Evolutionary conservation across 2,113 vertebrate species (phyloP).

Genomic region (Andinoacara biseriatus): DNA sequence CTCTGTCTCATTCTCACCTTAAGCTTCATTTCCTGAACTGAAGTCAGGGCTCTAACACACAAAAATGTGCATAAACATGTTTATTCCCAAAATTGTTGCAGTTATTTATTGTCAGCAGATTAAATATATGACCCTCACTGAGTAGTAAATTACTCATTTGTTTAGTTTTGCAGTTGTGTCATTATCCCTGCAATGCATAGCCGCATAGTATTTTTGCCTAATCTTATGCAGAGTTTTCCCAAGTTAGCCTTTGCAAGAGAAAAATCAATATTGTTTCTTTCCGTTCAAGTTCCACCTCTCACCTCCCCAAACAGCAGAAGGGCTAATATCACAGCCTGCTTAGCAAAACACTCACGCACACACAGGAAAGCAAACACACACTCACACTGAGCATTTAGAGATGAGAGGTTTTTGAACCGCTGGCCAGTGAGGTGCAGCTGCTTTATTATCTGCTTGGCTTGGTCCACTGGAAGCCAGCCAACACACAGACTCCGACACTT

Average conservation of each 20-base stretch:
- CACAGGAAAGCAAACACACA: slow-evolving; percentile 9
- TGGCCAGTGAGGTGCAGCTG: slow-evolving; percentile 37
- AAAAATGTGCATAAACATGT: too few species aligned
- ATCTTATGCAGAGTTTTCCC: neutral
- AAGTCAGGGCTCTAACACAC: too few species aligned
- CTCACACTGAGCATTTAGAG: neutral
- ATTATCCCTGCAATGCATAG: neutral
- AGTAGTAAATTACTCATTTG: neutral
- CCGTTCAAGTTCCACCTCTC: slow-evolving; percentile 4
- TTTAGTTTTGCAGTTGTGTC: neutral
- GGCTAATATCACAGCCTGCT: slow-evolving; percentile 48
- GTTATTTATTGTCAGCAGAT: too few species aligned
- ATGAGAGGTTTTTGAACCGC: slow-evolving; percentile 41
- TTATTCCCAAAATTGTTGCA: too few species aligned
- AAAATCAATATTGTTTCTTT: slow-evolving; percentile 46
- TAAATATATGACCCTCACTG: neutral
- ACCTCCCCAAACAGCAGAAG: neutral
- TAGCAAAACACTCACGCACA: slow-evolving; percentile 40
- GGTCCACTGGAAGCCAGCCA: slow-evolving; percentile 34
- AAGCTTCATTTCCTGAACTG: too few species aligned
- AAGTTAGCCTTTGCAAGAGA: slow-evolving; percentile 6
- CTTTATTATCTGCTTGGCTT: slow-evolving; percentile 60
- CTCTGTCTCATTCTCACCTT: too few species aligned
- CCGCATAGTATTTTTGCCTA: neutral
- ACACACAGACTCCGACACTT: neutral